These are phyloP conservation scores for Okapia johnstoni DNA, from an alignment of 2,113 vertebrate species.

Conservation along the genomic window DNA sequence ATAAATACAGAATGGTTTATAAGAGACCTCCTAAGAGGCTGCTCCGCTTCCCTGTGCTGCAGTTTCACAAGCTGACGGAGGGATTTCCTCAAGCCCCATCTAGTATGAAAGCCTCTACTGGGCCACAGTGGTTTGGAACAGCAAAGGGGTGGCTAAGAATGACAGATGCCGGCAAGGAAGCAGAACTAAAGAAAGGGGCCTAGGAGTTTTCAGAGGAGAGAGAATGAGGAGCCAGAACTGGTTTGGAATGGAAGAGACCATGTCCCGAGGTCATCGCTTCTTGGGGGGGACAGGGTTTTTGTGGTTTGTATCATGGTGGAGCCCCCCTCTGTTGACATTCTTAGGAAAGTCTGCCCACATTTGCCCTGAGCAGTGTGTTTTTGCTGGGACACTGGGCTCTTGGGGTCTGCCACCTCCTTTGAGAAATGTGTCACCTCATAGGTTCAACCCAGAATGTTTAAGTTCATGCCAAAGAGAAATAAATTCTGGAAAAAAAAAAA, in stretches of 20 bases:
- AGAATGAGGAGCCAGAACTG: not conserved
- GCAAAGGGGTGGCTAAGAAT: not conserved
- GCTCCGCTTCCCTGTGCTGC: constrained; percentile 40
- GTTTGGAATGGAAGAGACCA: not conserved
- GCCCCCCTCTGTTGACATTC: not conserved
- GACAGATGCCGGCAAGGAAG: not conserved
- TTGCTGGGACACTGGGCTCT: not conserved
- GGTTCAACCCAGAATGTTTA: not conserved
- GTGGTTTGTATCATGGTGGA: not conserved
- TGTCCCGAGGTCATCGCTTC: not conserved
- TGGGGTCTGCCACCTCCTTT: not conserved
- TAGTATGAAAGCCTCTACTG: constrained; percentile 76
- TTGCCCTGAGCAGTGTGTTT: not conserved
- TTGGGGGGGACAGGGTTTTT: not conserved
- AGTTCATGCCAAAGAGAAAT: not conserved
- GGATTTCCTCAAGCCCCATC: constrained; percentile 75
- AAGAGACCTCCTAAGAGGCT: constrained; percentile 31
- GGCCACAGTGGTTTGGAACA: constrained; percentile 68
- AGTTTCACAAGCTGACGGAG: constrained; percentile 63
- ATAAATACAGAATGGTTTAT: not conserved
- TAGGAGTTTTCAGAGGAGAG: not conserved
- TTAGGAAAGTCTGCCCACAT: not conserved
- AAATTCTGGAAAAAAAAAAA: not conserved
- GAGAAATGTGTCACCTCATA: not conserved
- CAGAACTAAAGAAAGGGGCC: not conserved